phyloP scores from a whole-genome alignment of 1,140 invertebrate genomes.

The Leucophenga varia region DNA sequence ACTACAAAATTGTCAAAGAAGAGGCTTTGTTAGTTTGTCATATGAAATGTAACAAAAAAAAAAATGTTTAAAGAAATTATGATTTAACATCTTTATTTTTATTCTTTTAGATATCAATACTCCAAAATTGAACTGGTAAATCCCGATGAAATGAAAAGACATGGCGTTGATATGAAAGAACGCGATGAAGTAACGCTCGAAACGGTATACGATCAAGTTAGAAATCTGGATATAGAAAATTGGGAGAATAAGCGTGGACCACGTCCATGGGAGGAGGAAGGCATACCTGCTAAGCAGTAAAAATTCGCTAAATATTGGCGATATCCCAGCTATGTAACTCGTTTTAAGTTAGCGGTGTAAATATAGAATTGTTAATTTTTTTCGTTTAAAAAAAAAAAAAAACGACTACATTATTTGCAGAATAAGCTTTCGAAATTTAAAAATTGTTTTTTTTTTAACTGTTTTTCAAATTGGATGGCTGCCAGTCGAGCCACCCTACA shows the following conservation, averaged over 20 bases:
- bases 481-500: too few species aligned
- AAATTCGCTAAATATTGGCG: too few species aligned
- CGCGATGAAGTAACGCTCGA: conserved; percentile 69
- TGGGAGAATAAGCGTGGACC: conserved; percentile 80
- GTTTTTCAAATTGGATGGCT: too few species aligned
- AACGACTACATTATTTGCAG: too few species aligned
- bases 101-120: conserved; percentile 66
- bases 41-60: background rate
- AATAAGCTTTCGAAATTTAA: too few species aligned
- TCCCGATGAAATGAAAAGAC: conserved; percentile 65
- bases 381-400: too few species aligned
- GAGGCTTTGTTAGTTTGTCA: background rate
- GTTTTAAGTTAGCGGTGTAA: too few species aligned
- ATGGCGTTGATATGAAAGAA: conserved; percentile 68
- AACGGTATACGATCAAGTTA: conserved; percentile 70
- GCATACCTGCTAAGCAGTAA: too few species aligned
- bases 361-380: too few species aligned
- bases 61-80: background rate
- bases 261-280: conserved; percentile 73
- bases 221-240: conserved; percentile 71
- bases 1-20: background rate
- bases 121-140: conserved; percentile 62
- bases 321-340: too few species aligned
- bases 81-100: background rate
- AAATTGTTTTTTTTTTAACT: too few species aligned